Base-by-base conservation (phyloP, 1,140 invertebrate species). In the Cephus cinctus region DNA sequence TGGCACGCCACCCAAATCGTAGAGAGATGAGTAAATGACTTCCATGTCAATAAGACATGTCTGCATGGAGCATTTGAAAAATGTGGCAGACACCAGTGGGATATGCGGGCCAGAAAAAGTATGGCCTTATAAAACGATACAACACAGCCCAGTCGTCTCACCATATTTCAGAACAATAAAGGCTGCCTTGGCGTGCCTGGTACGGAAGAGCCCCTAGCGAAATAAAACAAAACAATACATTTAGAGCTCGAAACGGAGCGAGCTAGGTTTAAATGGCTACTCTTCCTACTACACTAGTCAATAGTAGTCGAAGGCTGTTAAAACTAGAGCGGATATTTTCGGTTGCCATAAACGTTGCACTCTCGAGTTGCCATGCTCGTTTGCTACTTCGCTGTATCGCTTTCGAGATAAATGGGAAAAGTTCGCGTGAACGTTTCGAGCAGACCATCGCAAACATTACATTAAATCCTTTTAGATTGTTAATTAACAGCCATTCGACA, bases 211-310 rank as follows among this genome's bases (percentile, higher is more conserved):
- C n/a, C n/a, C n/a, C 47, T 51, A 19, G 40, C 54, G 63, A 59
- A 66, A 67, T 66, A 65, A 67, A 66, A 66, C 57, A 64, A 67
- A 65, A 67, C 61, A 65, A 61, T 63, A 61, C 48, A 65, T 53
- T 55, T 61, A 56, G 54, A 59, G 51, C 46, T 44, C 47, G 41
- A 61, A 60, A 61, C 47, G n/a, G 12, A 31, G 6, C n/a, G n/a
- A n/a, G n/a, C n/a, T n/a, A n/a, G n/a, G n/a, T n/a, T n/a, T n/a
- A n/a, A n/a, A n/a, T n/a, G n/a, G n/a, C n/a, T n/a, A n/a, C n/a
- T n/a, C n/a, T n/a, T n/a, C n/a, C n/a, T n/a, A n/a, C n/a, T n/a
- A n/a, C n/a, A 39, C 32, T 34, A 36, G 43, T 46, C 54, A 52
- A 52, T 49, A 50, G 42, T 35, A 16, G 47, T 44, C 44, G 48